Conservation (phyloP, 2,888 invertebrate genomes). For the Sycophila texana region DNA sequence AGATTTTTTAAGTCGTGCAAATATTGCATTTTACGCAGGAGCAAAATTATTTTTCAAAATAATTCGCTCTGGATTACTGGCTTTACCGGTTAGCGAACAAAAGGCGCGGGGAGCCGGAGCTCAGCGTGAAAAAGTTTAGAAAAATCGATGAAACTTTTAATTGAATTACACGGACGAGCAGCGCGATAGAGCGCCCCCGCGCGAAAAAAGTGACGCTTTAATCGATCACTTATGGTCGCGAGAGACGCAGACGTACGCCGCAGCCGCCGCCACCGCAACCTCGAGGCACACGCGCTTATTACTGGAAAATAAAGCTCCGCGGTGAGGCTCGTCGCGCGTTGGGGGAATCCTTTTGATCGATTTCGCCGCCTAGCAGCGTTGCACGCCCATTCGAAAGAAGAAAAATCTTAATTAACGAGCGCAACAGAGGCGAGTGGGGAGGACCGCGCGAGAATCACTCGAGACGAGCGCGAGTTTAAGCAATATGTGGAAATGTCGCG, state of each 20-base stretch:
- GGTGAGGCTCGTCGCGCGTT: background rate
- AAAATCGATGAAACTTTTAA: conserved; percentile 5
- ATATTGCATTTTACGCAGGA: too few species aligned
- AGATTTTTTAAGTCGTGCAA: too few species aligned
- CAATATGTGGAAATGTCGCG: background rate
- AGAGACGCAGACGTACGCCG: background rate
- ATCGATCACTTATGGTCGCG: conserved; percentile 10
- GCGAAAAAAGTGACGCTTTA: too few species aligned
- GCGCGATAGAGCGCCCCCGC: too few species aligned
- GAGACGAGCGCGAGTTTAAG: background rate
- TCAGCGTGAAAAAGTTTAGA: too few species aligned
- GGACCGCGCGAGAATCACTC: background rate
- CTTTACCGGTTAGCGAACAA: too few species aligned
- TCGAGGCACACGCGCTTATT: conserved; percentile 10
- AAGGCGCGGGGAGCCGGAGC: too few species aligned
- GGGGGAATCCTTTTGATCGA: conserved; percentile 37
- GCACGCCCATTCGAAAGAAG: conserved; percentile 11
- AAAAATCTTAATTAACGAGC: conserved; percentile 47
- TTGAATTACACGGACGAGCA: background rate
- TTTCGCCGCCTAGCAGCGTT: conserved; percentile 35
- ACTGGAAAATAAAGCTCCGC: conserved; percentile 12
- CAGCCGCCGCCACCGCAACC: background rate
- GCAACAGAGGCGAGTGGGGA: background rate
- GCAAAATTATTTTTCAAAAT: too few species aligned
- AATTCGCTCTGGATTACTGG: too few species aligned